phyloP scores from a whole-genome alignment of 2,888 invertebrate species.

The Zaprionus lineosus region DNA sequence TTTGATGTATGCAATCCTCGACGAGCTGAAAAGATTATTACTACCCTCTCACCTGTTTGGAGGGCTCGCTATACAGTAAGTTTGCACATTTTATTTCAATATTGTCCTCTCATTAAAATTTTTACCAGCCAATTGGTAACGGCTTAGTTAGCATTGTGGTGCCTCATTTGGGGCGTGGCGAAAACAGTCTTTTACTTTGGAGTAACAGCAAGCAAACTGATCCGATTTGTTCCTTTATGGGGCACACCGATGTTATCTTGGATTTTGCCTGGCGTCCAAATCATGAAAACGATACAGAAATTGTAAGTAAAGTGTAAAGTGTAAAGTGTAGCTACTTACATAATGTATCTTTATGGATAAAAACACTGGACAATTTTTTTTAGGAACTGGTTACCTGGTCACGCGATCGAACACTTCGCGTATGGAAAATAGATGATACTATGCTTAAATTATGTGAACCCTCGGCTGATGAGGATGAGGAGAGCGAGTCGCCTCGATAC shows the following conservation, averaged over 20 bases:
- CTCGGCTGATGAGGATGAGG: slow-evolving; percentile 63
- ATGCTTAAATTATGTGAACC: slow-evolving; percentile 90
- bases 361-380: neutral
- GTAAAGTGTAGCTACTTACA: neutral
- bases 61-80: slow-evolving; percentile 92
- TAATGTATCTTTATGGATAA: neutral
- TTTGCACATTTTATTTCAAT: neutral
- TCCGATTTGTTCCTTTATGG: slow-evolving; percentile 95
- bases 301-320: slow-evolving; percentile 58
- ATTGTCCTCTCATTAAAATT: too few relatives aligned
- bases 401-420: slow-evolving; percentile 94
- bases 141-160: slow-evolving; percentile 96
- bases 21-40: slow-evolving; percentile 92
- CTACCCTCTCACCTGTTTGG: slow-evolving; percentile 94
- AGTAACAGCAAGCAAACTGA: slow-evolving; percentile 87
- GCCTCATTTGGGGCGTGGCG: slow-evolving; percentile 94
- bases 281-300: slow-evolving; percentile 82
- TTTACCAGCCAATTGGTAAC: slow-evolving; percentile 91
- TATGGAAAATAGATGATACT: slow-evolving; percentile 94
- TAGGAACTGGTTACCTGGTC: slow-evolving; percentile 96
- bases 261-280: slow-evolving; percentile 97
- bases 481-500: slow-evolving; percentile 47
- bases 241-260: slow-evolving; percentile 95
- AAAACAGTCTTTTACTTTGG: slow-evolving; percentile 92
- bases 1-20: slow-evolving; percentile 94